phyloP scores from a whole-genome alignment of 2,113 vertebrate genomes.

The Ginglymostoma cirratum region DNA sequence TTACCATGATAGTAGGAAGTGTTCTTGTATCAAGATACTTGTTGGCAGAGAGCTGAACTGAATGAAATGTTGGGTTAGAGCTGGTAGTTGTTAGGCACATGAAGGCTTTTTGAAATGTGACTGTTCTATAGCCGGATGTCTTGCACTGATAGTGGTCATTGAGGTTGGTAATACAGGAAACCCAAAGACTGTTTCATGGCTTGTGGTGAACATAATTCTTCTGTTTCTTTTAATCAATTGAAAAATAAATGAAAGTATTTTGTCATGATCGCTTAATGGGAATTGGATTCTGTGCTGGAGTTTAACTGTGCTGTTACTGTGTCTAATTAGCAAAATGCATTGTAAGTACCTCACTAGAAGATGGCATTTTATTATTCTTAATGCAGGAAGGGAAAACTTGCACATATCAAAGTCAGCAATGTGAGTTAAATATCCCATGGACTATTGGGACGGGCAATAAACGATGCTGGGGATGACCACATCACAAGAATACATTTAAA shows the following conservation, averaged over 20 bases:
- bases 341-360: neutral
- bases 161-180: conserved; percentile 11
- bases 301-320: neutral
- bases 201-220: conserved; percentile 23
- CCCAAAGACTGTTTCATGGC: neutral
- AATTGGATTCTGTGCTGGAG: neutral
- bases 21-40: neutral
- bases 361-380: neutral
- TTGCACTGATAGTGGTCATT: neutral
- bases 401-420: neutral
- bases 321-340: neutral
- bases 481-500: no score
- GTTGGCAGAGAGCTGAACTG: neutral
- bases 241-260: neutral
- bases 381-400: neutral
- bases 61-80: neutral
- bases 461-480: no score
- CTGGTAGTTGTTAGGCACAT: neutral
- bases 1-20: no score
- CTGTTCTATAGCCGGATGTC: neutral
- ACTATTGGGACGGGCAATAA: no score
- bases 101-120: neutral
- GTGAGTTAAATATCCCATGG: no score
- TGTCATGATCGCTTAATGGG: neutral
- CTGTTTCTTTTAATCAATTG: neutral